Percentiles rank a stretch among this genome's conserved stretches.
phyloP scores from a whole-genome alignment of 1,140 invertebrate species.

The Oppia nitens region DNA sequence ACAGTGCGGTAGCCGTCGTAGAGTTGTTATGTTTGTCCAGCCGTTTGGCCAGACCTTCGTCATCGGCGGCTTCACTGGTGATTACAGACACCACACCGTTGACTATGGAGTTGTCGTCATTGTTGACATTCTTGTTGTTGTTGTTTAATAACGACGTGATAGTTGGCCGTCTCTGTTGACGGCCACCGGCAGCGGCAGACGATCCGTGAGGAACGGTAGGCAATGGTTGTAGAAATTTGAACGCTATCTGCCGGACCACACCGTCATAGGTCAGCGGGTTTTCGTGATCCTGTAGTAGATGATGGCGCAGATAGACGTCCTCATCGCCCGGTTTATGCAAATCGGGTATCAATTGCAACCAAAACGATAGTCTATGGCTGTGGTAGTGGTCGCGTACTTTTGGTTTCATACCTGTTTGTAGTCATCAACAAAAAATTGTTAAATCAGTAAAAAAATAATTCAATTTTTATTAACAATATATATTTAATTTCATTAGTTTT shows the following conservation, averaged over 20 bases:
- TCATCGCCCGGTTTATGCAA: constrained; percentile 41
- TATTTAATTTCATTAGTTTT: too few species aligned
- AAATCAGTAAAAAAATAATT: too few species aligned
- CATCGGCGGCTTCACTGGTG: background rate
- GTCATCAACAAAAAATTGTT: too few species aligned
- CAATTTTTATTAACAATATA: too few species aligned
- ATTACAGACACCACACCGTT: background rate
- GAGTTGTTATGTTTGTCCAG: too few species aligned
- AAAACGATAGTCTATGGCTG: constrained; percentile 85
- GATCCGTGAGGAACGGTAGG: background rate
- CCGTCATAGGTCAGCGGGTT: constrained; percentile 33
- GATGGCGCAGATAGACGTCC: constrained; percentile 48
- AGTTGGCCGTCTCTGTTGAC: background rate
- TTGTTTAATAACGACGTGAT: background rate
- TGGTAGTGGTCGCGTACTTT: constrained; percentile 85
- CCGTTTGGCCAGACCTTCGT: too few species aligned
- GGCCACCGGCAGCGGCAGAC: background rate
- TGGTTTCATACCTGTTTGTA: constrained; percentile 58
- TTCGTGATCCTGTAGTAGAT: constrained; percentile 52
- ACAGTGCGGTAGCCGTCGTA: background rate
- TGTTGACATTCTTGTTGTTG: too few species aligned
- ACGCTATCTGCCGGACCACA: constrained; percentile 17
- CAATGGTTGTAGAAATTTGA: constrained; percentile 1
- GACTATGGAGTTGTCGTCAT: background rate
- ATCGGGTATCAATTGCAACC: constrained; percentile 85